Evolutionary conservation across 2,888 invertebrate species (phyloP), one percentile per base, ranked within the genome.

Genomic region (Camponotus fellah): DNA sequence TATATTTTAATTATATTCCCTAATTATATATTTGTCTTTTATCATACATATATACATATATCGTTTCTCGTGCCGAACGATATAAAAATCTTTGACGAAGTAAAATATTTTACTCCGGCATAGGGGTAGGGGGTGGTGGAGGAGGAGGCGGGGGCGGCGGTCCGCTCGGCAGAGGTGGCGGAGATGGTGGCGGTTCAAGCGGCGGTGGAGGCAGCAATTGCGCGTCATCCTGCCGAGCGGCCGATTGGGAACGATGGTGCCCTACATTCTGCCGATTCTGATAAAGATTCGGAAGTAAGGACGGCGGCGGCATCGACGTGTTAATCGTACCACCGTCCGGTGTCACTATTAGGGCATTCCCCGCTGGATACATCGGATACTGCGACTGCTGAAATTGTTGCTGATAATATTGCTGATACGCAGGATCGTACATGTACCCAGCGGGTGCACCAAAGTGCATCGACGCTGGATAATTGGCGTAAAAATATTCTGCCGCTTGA

Each of bases 171-270:
- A 68, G 34, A 4, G 79, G 71, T 60, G 97, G 97, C 17, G 96
- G 96, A 32, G 97, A 97, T 9, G 97, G 97, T 49, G 96, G 96
- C 12, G 96, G 96, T 89, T 96, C 96, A 79, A 96, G 94, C 58
- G 96, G 96, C 0, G 96, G 96, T 72, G 95, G 95, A 71, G 93
- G 93, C 5, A 40, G 14, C 40, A 37, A 77, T n/a, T 53, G 53
- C 26, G 32, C 2, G 5, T 56, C 40, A 17, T 87, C 82, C 69
- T 85, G 90, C 77, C 82, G 86, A 71, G 77, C 62, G 49, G 32
- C 62, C 40, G 26, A 64, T 69, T 40, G 71, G 37, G 21, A 14
- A 0, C 21, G 80, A 0, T 37, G 80, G 6, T 64, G 82, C 8
- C 77, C 79, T 56, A 53, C 75, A 58, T 68, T 87, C 76, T 82